A percentile compares a stretch with the other conserved stretches of the same genome.
Conservation (phyloP, 1,140 invertebrate species). For the Meloidogyne chitwoodi region DNA sequence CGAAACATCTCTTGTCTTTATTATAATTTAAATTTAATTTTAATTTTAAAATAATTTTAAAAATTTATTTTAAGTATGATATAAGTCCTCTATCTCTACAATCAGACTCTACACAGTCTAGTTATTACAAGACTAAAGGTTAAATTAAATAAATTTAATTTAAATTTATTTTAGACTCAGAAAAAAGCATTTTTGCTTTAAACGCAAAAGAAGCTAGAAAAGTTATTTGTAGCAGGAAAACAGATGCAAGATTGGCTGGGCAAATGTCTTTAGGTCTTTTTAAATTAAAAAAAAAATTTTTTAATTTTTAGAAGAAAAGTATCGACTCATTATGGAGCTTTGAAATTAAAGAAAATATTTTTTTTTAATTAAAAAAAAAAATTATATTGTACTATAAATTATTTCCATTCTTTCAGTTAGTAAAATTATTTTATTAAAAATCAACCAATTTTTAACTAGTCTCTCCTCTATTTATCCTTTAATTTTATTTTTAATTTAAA, state of each 20-base stretch:
- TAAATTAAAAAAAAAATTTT: not conserved
- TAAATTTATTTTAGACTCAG: not conserved
- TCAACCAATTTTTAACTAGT: too few species aligned
- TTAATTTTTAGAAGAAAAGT: constrained; percentile 34
- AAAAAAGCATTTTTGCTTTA: constrained; percentile 44
- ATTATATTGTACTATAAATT: not conserved
- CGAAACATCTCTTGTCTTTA: too few species aligned
- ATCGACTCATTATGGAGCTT: constrained; percentile 42
- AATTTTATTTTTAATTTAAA: too few species aligned
- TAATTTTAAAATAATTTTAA: too few species aligned
- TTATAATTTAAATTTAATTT: too few species aligned
- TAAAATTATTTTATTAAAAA: too few species aligned
- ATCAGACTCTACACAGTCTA: not conserved
- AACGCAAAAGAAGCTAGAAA: constrained; percentile 54
- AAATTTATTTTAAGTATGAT: not conserved
- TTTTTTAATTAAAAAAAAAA: too few species aligned
- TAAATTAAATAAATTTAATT: not conserved
- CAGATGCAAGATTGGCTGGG: constrained; percentile 31
- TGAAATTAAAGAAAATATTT: constrained; percentile 1
- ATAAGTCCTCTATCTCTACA: not conserved
- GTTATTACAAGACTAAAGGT: not conserved
- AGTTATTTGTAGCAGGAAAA: constrained; percentile 33
- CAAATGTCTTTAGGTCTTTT: constrained; percentile 36
- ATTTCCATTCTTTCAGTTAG: too few species aligned
- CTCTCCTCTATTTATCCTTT: too few species aligned